Base-by-base conservation (phyloP, 2,888 invertebrate species). In the Melikaiella ostensackeni region DNA sequence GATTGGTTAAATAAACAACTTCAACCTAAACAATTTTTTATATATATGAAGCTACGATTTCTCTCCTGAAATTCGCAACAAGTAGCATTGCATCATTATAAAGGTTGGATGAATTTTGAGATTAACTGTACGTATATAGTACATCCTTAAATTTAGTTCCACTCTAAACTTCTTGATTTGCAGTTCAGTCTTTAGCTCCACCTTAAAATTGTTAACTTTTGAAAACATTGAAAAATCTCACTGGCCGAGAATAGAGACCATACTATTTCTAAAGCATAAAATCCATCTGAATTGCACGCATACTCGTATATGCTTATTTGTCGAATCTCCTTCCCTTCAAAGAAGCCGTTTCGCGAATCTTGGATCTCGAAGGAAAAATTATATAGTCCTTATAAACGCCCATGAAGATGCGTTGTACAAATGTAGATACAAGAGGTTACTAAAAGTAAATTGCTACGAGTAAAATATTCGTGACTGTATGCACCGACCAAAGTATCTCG, bases 391-490 rank as follows among this genome's bases (percentile, higher is more conserved):
- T 59, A 59, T 59, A 59, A 27, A 27, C 27, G 27, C 24, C 7
- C 63, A 63, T 33, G 35, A 27, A 63, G 63, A 63, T 35, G 63
- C 24, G 46, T 46, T 27, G 38, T 46, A 16, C 59, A 19, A 16
- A 19, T 70, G 42, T 46, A 46, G 66, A 27, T 42, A 46, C 30
- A 30, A 64, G 66, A 70, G 66, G 66, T 46, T 35, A 63, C 63
- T 63, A 63, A 63, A 63, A 63, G 42, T 46, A 70, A 70, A 70
- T 70, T 70, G 66, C 30, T 46, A 24, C 46, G 27, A 46, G 46
- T 70, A 50, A 70, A 70, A 46, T 70, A 70, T 55, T 70, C 50
- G 70, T 70, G 50, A 46, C 46, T 24, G 19, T 70, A 70, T 50
- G 70, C 27, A 70, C 50, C 27, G 50, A n/a, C n/a, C 30, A n/a